phyloP scores from a whole-genome alignment of 2,888 invertebrate genomes.

The Hoplodrina ambigua region DNA sequence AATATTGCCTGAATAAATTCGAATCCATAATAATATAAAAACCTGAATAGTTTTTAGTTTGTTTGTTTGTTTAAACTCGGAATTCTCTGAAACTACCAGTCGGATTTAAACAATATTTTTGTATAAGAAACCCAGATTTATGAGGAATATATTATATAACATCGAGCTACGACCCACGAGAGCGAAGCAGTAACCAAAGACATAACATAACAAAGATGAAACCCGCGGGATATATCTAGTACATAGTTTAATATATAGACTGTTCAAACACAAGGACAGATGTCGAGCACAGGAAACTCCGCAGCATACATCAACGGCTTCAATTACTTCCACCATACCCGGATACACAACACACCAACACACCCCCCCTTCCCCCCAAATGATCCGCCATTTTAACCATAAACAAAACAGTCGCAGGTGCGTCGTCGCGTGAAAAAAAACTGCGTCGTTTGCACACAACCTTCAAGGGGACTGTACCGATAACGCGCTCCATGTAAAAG shows the following conservation, averaged over 20 bases:
- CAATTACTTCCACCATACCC: constrained; percentile 15
- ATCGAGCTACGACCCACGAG: too few relatives aligned
- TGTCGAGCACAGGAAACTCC: not conserved
- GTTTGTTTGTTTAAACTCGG: too few relatives aligned
- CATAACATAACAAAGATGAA: too few relatives aligned
- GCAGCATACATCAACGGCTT: constrained; percentile 20
- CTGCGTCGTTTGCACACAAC: constrained; percentile 43
- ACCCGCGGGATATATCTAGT: too few relatives aligned
- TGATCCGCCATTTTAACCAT: constrained; percentile 52
- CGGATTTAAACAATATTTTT: too few relatives aligned
- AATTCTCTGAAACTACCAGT: too few relatives aligned
- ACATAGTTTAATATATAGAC: not conserved
- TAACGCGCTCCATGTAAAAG: not conserved
- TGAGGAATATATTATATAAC: too few relatives aligned
- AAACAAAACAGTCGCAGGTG: constrained; percentile 60
- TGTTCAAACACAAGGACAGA: not conserved
- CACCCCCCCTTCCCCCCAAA: not conserved
- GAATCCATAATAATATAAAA: too few relatives aligned
- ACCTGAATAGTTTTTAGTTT: too few relatives aligned
- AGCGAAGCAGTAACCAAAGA: too few relatives aligned
- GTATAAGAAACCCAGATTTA: too few relatives aligned
- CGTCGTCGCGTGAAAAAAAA: constrained; percentile 51
- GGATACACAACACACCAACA: constrained; percentile 26
- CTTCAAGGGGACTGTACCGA: constrained; percentile 18
- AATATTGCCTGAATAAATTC: too few relatives aligned